These are phyloP conservation scores for Amaurobius ferox DNA, from an alignment of 2,888 invertebrate genomes.

Conservation along the genomic window DNA sequence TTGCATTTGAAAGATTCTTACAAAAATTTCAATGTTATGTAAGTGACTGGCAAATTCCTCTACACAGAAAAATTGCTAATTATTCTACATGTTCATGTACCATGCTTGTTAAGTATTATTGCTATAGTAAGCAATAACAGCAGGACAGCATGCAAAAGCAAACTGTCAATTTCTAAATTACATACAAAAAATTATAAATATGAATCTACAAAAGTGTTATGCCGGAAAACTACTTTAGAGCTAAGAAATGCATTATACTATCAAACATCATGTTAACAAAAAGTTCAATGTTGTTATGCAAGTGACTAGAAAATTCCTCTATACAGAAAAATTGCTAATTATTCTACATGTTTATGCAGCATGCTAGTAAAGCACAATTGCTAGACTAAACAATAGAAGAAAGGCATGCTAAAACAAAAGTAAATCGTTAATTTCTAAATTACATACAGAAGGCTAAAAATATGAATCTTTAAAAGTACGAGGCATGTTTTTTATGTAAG, in stretches of 20 bases:
- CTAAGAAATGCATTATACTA: too few species aligned
- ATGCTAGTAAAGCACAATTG: neutral
- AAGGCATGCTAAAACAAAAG: too few species aligned
- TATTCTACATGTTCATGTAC: neutral
- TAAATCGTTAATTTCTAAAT: too few species aligned
- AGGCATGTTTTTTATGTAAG: too few species aligned
- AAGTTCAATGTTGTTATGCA: neutral
- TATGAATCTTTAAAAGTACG: too few species aligned
- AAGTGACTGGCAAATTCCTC: conserved; percentile 6
- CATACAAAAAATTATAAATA: too few species aligned
- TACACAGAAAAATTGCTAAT: conserved; percentile 7
- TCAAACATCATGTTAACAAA: too few species aligned
- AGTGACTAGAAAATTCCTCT: neutral
- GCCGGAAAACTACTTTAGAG: too few species aligned
- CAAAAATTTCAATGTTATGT: neutral
- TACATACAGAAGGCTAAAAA: too few species aligned
- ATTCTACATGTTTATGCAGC: neutral
- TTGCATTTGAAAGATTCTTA: too few species aligned
- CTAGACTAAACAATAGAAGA: neutral
- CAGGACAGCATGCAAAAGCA: neutral
- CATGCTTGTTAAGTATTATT: neutral
- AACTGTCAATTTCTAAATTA: too few species aligned
- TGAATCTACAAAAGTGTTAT: too few species aligned
- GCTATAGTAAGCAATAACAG: neutral
- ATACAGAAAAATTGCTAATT: conserved; percentile 12